Evolutionary conservation across 1,140 invertebrate genomes (phyloP).

Genomic region (Hylyphantes graminicola): DNA sequence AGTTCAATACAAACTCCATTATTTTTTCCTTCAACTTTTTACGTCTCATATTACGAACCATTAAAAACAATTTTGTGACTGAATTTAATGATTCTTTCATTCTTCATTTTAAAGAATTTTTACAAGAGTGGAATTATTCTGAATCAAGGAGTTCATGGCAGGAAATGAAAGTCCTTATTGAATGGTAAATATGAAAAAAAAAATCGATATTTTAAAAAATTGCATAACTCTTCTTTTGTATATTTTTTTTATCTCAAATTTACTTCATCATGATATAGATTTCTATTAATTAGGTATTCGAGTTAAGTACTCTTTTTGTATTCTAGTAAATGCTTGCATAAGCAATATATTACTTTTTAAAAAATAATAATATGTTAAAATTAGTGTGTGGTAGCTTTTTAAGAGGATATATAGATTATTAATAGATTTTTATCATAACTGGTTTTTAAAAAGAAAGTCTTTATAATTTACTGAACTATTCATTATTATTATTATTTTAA

Average conservation of each 20-base stretch:
- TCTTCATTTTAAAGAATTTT: constrained; percentile 27
- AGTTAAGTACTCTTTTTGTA: no score
- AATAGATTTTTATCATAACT: no score
- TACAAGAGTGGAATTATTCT: constrained; percentile 41
- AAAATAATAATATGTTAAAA: no score
- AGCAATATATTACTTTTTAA: no score
- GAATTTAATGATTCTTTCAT: constrained; percentile 28
- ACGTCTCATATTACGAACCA: constrained; percentile 5
- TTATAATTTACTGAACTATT: no score
- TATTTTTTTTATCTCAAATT: not conserved
- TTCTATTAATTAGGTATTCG: no score
- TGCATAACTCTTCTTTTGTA: constrained; percentile 14
- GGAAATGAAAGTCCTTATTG: constrained; percentile 11
- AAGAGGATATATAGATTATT: no score
- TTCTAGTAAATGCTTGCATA: no score
- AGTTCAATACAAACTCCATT: constrained; percentile 12
- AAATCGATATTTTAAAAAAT: constrained; percentile 11
- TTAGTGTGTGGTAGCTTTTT: no score
- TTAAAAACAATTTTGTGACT: constrained; percentile 34
- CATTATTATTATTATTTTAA: no score
- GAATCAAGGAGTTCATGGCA: constrained; percentile 27
- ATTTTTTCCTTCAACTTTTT: constrained; percentile 32
- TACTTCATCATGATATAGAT: no score
- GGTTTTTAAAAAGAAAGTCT: no score
- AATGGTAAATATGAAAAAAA: constrained; percentile 3